Evolutionary conservation across 1,140 invertebrate genomes (phyloP).

Genomic region (Gyrodactylus salaris): DNA sequence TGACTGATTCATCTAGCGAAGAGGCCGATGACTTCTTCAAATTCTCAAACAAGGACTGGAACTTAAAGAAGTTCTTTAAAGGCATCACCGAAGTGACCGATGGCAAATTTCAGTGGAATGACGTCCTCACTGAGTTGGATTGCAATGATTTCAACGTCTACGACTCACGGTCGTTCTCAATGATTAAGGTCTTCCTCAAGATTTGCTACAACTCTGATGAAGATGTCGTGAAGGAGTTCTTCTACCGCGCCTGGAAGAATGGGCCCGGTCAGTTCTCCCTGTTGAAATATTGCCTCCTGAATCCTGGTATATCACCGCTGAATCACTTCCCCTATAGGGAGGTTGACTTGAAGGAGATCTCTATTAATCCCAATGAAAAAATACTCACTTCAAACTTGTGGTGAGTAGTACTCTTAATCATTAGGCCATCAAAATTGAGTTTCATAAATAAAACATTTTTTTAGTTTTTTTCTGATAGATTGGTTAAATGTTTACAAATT

Average conservation of each 20-base stretch:
- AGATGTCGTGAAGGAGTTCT: neutral
- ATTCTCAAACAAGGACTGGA: neutral
- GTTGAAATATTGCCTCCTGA: neutral
- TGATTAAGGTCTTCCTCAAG: neutral
- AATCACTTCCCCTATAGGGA: neutral
- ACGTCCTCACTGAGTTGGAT: neutral
- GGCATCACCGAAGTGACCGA: neutral
- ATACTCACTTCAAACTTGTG: neutral
- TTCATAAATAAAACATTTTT: too few relatives aligned
- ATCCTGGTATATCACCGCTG: neutral
- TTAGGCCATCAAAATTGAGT: neutral
- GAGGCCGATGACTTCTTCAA: neutral
- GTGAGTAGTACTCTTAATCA: neutral
- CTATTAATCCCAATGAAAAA: neutral
- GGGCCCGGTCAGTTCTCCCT: neutral
- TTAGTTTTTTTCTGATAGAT: too few relatives aligned
- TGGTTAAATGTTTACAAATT: too few relatives aligned
- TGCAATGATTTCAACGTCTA: neutral
- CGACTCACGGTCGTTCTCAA: neutral
- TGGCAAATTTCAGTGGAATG: neutral
- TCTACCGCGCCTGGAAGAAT: neutral
- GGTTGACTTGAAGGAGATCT: neutral
- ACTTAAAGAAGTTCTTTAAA: neutral
- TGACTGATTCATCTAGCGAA: neutral
- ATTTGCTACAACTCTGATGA: neutral